Base-by-base conservation (phyloP, 2,113 vertebrate genomes). In the Panthera tigris region DNA sequence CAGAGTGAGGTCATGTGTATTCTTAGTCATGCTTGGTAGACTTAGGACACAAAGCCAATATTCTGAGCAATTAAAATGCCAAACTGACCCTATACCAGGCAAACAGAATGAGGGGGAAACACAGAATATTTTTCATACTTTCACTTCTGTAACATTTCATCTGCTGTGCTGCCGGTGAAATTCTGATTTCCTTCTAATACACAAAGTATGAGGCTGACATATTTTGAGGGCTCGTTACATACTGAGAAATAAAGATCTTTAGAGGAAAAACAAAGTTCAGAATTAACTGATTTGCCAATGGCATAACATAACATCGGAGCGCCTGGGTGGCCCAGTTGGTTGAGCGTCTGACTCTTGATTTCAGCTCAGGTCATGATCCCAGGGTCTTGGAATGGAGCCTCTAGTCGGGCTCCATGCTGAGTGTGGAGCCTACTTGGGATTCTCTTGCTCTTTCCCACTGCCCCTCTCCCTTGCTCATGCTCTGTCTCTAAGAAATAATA, bases 1-100 rank as follows among this genome's bases (percentile, higher is more conserved):
- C 29, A 3, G 61, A 66, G 55, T 97, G 97, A 98, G 73, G 88
- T 98, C 96, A 98, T 94, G 55, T 92, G 94, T 97, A 97, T 96
- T 97, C 93, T 97, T 82, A 97, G 79, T 74, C 94, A 76, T 15
- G 13, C 81, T 50, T 66, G 63, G 83, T 41, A 97, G 73, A 95
- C 66, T 83, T 27, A 31, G 36, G 81, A 93, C 29, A 76, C 33
- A 50, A 23, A 65, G 25, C n/a, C 89, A 93, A 76, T 18, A 68
- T 52, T 86, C 86, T 86, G 29, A 85, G 90, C 48, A 80, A 94
- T 48, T 36, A 85, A 96, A 92, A 96, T 71, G 74, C 65, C 89
- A 95, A 27, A 39, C 0, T 89, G 55, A 89, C 39, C 31, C 79
- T 69, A 61, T 13, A 48, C 23, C 57, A 85, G 61, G 65, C 41